phyloP scores from a whole-genome alignment of 1,140 invertebrate species.

The Archivesica marissinica region DNA sequence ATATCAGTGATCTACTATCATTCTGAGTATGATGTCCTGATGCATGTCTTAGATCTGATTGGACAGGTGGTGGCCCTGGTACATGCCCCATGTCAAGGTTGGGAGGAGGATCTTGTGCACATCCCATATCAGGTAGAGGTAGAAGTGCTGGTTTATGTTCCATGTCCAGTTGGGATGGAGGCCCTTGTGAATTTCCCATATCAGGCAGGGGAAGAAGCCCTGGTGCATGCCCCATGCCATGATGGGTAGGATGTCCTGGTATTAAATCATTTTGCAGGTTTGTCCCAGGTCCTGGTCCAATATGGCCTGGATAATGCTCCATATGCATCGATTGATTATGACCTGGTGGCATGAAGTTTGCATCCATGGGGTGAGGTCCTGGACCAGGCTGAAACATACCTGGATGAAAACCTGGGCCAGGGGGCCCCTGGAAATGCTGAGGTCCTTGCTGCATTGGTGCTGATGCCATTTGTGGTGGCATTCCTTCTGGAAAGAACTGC shows the following conservation, averaged over 20 bases:
- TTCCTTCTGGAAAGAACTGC: slow-evolving; percentile 32
- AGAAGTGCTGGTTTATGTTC: background rate
- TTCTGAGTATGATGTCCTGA: background rate
- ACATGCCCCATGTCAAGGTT: background rate
- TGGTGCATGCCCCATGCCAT: background rate
- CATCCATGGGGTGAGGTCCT: slow-evolving; percentile 25
- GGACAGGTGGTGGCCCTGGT: background rate
- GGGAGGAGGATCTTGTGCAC: background rate
- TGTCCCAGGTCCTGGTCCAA: slow-evolving; percentile 1
- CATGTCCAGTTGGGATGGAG: background rate
- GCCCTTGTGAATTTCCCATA: background rate
- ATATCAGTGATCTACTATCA: background rate
- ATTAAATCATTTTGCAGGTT: background rate
- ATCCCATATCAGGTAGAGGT: too few species aligned
- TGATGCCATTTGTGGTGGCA: slow-evolving; percentile 5
- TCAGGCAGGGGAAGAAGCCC: background rate
- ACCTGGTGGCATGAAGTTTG: slow-evolving; percentile 29
- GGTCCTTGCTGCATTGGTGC: background rate
- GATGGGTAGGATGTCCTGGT: background rate
- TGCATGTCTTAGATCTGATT: background rate
- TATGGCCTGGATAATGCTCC: background rate
- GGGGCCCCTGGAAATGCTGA: slow-evolving; percentile 21
- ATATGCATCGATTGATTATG: background rate
- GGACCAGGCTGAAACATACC: slow-evolving; percentile 28
- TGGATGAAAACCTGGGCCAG: slow-evolving; percentile 9